A percentile compares a stretch with the other conserved stretches of the same genome.
phyloP scores from a whole-genome alignment of 1,140 invertebrate genomes.

The Paraescarpia echinospica region DNA sequence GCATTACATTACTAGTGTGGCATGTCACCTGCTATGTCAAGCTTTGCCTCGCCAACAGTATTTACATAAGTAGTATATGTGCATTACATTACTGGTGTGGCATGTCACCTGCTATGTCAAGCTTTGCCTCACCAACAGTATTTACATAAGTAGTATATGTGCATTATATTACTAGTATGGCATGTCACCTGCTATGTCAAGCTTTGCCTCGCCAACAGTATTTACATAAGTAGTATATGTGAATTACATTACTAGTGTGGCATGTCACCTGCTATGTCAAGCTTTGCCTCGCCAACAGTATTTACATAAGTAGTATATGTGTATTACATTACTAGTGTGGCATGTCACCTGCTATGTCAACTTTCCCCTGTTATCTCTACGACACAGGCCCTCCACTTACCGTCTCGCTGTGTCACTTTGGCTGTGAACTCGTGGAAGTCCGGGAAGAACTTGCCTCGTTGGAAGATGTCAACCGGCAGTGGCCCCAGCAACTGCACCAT shows the following conservation, averaged over 20 bases:
- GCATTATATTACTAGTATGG: not conserved
- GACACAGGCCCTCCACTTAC: slow-evolving; percentile 12
- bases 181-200: not conserved
- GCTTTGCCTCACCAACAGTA: too few species aligned
- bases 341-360: not conserved
- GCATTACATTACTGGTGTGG: not conserved
- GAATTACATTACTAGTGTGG: not conserved
- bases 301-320: not conserved
- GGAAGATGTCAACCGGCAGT: slow-evolving; percentile 37
- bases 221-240: not conserved
- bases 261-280: not conserved
- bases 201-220: too few species aligned
- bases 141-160: not conserved
- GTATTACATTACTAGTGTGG: not conserved
- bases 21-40: not conserved
- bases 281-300: too few species aligned
- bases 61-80: not conserved
- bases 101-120: not conserved
- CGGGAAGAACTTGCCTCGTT: slow-evolving; percentile 40
- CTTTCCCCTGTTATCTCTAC: too few species aligned
- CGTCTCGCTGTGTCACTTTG: not conserved
- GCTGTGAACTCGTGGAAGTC: slow-evolving; percentile 16
- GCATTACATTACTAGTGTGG: not conserved
- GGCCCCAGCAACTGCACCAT: slow-evolving; percentile 36
- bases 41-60: too few species aligned